Evolutionary conservation across 1,140 invertebrate species (phyloP), one percentile per base, ranked within the genome.

Genomic region (Cherax quadricarinatus): DNA sequence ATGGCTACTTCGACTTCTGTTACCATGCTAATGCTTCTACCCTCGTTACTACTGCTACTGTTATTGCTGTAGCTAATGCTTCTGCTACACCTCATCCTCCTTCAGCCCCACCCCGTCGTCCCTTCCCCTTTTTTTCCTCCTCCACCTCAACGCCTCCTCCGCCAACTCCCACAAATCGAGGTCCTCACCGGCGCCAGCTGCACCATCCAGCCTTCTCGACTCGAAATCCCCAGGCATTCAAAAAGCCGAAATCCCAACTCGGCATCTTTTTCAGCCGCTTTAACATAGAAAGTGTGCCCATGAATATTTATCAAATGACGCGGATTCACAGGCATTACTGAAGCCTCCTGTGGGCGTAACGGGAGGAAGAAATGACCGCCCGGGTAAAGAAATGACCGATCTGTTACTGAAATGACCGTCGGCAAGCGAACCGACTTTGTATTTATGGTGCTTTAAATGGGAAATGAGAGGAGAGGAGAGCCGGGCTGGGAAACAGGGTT

Each of bases 401-500:
- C 85, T 75, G 70, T 86, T 86, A 86, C 85, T 86, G 66, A 86
- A 86, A 86, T 86, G 85, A 86, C 85, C 85, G 60, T 14, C 18
- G 30, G 30, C 60, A 62, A 49, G 60, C 85, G 85, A 86, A 86
- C 62, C 62, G 70, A 70, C 62, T 86, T 86, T 86, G 85, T 86
- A 86, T 86, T 86, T 86, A 86, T 86, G 66, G 85, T 86, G 66
- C 85, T 86, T 86, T 86, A 86, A 86, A 86, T 86, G 85, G 85
- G 85, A 86, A 86, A 86, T 86, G 85, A 86, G 85, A 24, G 49
- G 14, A 12, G 57, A 16, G 2, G 30, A 66, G 62, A 75, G 70
- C 70, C 70, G n/a, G 62, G 62, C 62, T 60, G 57, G 16, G 57
- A 16, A 16, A 60, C 9, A 9, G 57, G 9, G 57, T 9, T 60